Conservation (phyloP, 2,888 invertebrate species). For the Trissonchulus sp. region DNA sequence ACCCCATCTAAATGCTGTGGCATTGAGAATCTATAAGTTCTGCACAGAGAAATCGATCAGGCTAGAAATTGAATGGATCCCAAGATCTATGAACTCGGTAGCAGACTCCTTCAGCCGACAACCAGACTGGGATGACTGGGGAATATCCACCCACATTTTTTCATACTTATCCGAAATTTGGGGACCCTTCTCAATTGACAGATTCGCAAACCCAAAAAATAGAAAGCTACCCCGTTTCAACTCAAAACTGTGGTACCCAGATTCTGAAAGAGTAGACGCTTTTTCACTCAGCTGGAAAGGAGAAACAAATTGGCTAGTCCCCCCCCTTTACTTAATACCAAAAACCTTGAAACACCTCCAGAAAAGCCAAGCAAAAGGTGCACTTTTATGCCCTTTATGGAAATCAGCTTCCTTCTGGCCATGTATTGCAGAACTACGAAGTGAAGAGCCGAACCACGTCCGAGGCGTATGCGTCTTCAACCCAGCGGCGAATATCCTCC, state of each 20-base stretch:
- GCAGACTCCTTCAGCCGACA: too few species aligned
- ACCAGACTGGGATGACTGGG: conserved; percentile 9
- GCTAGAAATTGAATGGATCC: too few species aligned
- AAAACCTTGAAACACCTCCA: background rate
- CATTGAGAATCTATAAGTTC: too few species aligned
- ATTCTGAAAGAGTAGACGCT: conserved; percentile 1
- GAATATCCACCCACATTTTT: background rate
- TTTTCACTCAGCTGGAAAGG: background rate
- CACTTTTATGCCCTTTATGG: background rate
- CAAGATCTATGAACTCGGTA: too few species aligned
- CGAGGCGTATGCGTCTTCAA: too few species aligned
- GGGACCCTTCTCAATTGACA: background rate
- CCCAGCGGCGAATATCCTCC: too few species aligned
- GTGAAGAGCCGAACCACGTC: too few species aligned
- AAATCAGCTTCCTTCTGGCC: conserved; percentile 9
- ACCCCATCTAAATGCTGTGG: too few species aligned
- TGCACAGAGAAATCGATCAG: too few species aligned
- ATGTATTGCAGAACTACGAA: too few species aligned
- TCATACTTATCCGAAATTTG: background rate
- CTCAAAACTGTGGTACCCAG: background rate
- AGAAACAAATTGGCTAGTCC: background rate
- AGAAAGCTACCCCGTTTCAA: conserved; percentile 4
- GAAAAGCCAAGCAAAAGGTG: background rate
- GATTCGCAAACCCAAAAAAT: conserved; percentile 2
- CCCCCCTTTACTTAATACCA: background rate